Conservation (phyloP, 2,888 invertebrate species). For the Nebria brevicollis region DNA sequence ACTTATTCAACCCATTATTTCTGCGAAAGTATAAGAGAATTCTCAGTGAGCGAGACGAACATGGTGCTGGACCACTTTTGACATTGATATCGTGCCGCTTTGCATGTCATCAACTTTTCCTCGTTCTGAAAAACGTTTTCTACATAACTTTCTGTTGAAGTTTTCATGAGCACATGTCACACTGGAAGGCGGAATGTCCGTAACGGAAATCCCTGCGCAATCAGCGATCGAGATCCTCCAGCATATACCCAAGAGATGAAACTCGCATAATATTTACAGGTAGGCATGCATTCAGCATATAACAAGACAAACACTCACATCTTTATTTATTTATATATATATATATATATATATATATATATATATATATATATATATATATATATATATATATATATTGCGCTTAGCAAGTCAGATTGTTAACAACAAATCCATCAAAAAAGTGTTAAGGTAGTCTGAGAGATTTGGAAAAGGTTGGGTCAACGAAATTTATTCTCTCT, state of each 20-base stretch:
- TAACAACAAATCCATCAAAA: not conserved
- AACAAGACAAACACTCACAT: not conserved
- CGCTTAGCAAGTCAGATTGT: not conserved
- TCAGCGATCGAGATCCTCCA: constrained; percentile 21
- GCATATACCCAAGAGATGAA: not conserved
- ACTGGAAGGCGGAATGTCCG: constrained; percentile 35
- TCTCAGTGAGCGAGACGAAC: not conserved
- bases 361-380: not conserved
- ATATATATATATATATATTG: not conserved
- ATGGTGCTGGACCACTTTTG: constrained; percentile 30
- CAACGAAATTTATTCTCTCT: not conserved
- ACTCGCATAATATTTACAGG: not conserved
- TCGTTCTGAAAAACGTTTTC: constrained; percentile 38
- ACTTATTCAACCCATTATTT: not conserved
- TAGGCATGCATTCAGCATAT: not conserved
- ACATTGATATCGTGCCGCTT: constrained; percentile 43
- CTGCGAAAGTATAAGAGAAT: not conserved
- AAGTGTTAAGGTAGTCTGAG: not conserved
- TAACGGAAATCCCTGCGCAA: constrained; percentile 38
- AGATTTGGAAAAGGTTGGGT: not conserved
- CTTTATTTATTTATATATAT: not conserved
- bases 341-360: not conserved
- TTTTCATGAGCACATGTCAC: constrained; percentile 45
- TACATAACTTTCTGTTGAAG: constrained; percentile 34
- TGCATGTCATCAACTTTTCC: constrained; percentile 45